Base-by-base conservation (phyloP, 2,113 vertebrate species). In the Neomonachus schauinslandi region DNA sequence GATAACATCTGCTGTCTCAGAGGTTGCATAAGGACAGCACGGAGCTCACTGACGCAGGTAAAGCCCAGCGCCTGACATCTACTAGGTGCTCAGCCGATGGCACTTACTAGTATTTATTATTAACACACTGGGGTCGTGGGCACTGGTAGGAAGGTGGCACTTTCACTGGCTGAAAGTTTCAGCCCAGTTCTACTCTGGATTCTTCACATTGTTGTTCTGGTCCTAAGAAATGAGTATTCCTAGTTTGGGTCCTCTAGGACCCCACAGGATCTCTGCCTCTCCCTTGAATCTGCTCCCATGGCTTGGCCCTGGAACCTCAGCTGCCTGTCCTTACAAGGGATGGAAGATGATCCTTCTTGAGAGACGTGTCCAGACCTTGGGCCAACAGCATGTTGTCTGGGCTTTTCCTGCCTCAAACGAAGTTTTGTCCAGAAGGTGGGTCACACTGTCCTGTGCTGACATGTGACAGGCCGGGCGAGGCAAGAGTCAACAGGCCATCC, bases 341-440 rank as follows among this genome's bases (percentile, higher is more conserved):
- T 85, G 88, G 84, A 92, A 97, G 88, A 61, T 5, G 67, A 95
- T 69, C 79, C 42, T 90, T 83, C 76, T 49, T 4, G 1, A 88
- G 76, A 92, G 49, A 31, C 8, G 4, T 12, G 12, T 83, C 83
- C 49, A 63, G 86, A 53, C 91, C 86, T 80, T 49, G 72, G 90
- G 94, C 80, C 79, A 39, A 28, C 31, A 84, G 51, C 11, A 19
- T 19, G 12, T 49, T 95, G 97, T 90, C 97, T 94, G 80, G 94
- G 46, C 97, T 97, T 1, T 49, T 80, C 89, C 69, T 65, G 90
- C 49, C 80, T 92, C 51, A 49, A 14, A 89, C 33, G 19, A 81
- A 71, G 55, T 26, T 80, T 96, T 98, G 92, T 96, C 69, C 82
- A 57, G 80, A 88, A 86, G 96, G 16, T 74, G 77, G 96, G 55